Conservation (phyloP, 2,113 vertebrate species). For the Diadophis punctatus region DNA sequence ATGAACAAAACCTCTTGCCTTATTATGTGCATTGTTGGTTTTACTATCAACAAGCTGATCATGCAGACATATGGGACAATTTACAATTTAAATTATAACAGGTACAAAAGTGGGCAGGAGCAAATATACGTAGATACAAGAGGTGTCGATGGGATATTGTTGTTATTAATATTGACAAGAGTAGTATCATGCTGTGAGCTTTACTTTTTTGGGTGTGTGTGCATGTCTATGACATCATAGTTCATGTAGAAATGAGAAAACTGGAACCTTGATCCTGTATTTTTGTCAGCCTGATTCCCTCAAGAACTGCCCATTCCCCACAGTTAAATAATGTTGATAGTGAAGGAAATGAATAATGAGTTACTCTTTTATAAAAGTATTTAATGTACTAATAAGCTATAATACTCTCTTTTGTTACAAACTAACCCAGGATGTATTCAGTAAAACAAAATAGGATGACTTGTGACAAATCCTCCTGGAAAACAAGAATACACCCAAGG, state of each 20-base stretch:
- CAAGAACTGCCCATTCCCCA: background rate
- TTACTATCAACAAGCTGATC: background rate
- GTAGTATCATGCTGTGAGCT: background rate
- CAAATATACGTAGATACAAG: background rate
- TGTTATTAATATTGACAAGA: background rate
- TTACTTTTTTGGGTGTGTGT: background rate
- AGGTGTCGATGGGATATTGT: background rate
- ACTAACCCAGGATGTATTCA: no score
- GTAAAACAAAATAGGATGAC: no score
- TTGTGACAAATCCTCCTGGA: no score
- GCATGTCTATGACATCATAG: background rate
- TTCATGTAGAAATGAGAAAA: background rate
- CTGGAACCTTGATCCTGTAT: background rate
- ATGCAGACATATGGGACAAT: background rate
- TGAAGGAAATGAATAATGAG: no score
- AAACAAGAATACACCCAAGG: no score
- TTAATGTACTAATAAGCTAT: no score
- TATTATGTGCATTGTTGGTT: background rate
- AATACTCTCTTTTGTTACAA: no score
- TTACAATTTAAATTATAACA: background rate
- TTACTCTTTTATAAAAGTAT: no score
- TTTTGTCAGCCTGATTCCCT: background rate
- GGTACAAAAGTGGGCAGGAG: background rate
- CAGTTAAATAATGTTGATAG: background rate
- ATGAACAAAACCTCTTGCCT: background rate